Conservation (phyloP, 2,888 invertebrate genomes). For the Marronus borbonicus region DNA sequence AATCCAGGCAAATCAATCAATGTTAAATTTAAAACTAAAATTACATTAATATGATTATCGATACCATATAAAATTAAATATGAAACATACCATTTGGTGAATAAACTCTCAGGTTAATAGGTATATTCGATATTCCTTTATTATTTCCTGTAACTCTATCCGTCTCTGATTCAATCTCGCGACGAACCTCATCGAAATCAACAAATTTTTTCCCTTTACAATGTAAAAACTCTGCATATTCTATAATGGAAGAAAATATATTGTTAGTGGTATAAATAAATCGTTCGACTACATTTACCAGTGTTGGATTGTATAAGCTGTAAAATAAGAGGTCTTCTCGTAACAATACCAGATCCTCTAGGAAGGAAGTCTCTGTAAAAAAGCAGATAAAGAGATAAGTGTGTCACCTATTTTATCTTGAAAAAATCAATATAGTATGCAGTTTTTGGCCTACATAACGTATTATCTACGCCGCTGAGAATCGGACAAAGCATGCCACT, state of each 20-base stretch:
- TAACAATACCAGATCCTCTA: constrained; percentile 97
- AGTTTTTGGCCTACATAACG: constrained; percentile 32
- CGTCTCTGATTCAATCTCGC: constrained; percentile 98
- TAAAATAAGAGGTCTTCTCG: constrained; percentile 94
- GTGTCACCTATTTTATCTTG: constrained; percentile 53
- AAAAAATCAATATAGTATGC: constrained; percentile 49
- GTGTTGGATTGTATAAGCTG: constrained; percentile 88
- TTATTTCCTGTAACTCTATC: constrained; percentile 97
- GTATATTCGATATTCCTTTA: constrained; percentile 98
- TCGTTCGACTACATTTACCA: constrained; percentile 74
- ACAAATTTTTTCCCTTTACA: constrained; percentile 97
- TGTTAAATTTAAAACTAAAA: constrained; percentile 89
- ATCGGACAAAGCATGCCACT: constrained; percentile 25
- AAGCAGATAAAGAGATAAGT: constrained; percentile 46
- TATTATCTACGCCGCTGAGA: constrained; percentile 1
- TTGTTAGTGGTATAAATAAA: constrained; percentile 29
- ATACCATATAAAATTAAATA: no score
- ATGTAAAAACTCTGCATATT: constrained; percentile 98
- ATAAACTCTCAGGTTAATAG: constrained; percentile 98
- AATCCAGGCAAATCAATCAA: constrained; percentile 96
- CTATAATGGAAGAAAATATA: constrained; percentile 71
- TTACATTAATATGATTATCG: constrained; percentile 51
- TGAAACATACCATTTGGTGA: constrained; percentile 90
- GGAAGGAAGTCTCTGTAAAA: constrained; percentile 92
- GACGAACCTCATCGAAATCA: constrained; percentile 95